These are phyloP conservation scores for Andricus quercusramuli DNA, from an alignment of 2,888 invertebrate genomes.

Conservation along the genomic window DNA sequence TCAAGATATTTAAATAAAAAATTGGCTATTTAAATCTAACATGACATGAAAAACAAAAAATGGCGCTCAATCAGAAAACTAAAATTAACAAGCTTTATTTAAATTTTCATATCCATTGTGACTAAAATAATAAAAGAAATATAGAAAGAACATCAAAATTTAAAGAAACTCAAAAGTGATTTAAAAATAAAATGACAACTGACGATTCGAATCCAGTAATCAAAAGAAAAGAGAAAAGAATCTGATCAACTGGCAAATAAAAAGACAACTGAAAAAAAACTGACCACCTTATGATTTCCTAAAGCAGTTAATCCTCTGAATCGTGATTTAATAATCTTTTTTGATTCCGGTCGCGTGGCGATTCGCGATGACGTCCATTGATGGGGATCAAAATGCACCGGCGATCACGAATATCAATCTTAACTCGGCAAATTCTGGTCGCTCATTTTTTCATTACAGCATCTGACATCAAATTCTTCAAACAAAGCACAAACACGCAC, in stretches of 20 bases:
- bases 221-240: not conserved
- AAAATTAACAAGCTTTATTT: too few species aligned
- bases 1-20: not conserved
- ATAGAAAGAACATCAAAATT: not conserved
- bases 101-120: not conserved
- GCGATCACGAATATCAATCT: not conserved
- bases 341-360: constrained; percentile 18
- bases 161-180: not conserved
- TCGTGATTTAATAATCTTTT: constrained; percentile 1
- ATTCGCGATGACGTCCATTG: constrained; percentile 19
- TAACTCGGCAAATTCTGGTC: too few species aligned
- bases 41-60: not conserved
- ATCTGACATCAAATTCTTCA: not conserved
- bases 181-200: not conserved
- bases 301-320: not conserved
- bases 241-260: not conserved
- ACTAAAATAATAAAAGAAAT: not conserved
- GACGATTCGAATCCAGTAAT: not conserved
- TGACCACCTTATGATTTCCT: constrained; percentile 17
- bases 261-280: not conserved
- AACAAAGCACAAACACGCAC: constrained; percentile 28
- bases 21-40: not conserved
- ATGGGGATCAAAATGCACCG: constrained; percentile 11
- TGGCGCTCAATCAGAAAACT: not conserved
- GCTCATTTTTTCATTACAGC: too few species aligned